phyloP scores from a whole-genome alignment of 92 coral and sea anemone genomes.

The Pocillopora grandis region DNA sequence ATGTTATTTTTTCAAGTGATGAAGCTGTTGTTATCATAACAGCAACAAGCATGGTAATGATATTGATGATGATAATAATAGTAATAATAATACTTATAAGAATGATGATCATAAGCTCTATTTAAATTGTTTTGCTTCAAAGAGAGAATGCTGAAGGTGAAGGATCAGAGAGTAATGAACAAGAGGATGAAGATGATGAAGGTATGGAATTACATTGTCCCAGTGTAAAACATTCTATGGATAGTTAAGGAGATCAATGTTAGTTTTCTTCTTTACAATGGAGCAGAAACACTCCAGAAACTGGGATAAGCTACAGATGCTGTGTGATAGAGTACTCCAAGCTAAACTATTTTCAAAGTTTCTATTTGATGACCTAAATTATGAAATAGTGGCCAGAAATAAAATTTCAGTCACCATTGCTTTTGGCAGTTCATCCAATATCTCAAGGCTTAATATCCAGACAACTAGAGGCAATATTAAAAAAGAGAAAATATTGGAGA shows the following conservation, averaged over 20 bases:
- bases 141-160: constrained; percentile 85
- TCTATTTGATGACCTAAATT: too few relatives aligned
- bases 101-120: background rate
- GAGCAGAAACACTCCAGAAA: background rate
- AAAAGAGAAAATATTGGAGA: too few relatives aligned
- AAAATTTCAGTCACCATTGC: too few relatives aligned
- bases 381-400: background rate
- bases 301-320: background rate
- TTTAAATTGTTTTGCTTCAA: background rate
- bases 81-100: too few relatives aligned
- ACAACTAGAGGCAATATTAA: too few relatives aligned
- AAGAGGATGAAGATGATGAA: constrained; percentile 79
- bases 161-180: constrained; percentile 69
- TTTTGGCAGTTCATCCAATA: too few relatives aligned
- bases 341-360: background rate
- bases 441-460: too few relatives aligned
- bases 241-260: background rate
- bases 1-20: too few relatives aligned
- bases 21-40: too few relatives aligned
- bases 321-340: background rate
- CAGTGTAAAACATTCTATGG: background rate
- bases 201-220: constrained; percentile 35
- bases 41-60: too few relatives aligned
- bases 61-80: too few relatives aligned
- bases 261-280: background rate